phyloP scores from a whole-genome alignment of 2,888 invertebrate species.

The Amphipyra tragopoginis region DNA sequence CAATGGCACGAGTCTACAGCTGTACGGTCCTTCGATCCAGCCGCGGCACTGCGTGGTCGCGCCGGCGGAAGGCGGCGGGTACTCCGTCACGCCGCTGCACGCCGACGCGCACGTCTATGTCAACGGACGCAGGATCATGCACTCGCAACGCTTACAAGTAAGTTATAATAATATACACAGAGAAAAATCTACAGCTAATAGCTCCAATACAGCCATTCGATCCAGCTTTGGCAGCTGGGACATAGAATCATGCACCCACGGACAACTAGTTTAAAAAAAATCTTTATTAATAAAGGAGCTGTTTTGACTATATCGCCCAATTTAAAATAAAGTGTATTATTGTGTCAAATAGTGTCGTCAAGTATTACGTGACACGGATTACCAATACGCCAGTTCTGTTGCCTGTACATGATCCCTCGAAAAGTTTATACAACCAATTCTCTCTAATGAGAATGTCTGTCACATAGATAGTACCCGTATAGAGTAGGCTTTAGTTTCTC shows the following conservation, averaged over 20 bases:
- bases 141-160: slow-evolving; percentile 97
- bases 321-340: no score
- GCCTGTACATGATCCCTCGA: no score
- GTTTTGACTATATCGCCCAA: no score
- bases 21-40: slow-evolving; percentile 97
- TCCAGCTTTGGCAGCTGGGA: no score
- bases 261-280: no score
- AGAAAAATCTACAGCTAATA: not conserved
- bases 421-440: slow-evolving; percentile 2
- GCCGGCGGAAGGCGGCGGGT: slow-evolving; percentile 97
- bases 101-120: slow-evolving; percentile 98
- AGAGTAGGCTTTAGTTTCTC: not conserved
- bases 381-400: no score
- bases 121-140: slow-evolving; percentile 97
- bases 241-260: no score
- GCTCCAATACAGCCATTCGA: no score
- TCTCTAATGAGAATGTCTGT: slow-evolving; percentile 4
- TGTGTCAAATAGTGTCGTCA: no score
- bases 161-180: not conserved
- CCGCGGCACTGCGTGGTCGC: slow-evolving; percentile 98
- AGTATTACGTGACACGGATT: no score
- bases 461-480: slow-evolving; percentile 1
- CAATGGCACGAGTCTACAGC: slow-evolving; percentile 94
- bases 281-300: no score
- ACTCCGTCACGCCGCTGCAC: slow-evolving; percentile 97